These are phyloP conservation scores for Haemorhous mexicanus DNA, from an alignment of 2,113 vertebrate genomes.

Conservation along the genomic window DNA sequence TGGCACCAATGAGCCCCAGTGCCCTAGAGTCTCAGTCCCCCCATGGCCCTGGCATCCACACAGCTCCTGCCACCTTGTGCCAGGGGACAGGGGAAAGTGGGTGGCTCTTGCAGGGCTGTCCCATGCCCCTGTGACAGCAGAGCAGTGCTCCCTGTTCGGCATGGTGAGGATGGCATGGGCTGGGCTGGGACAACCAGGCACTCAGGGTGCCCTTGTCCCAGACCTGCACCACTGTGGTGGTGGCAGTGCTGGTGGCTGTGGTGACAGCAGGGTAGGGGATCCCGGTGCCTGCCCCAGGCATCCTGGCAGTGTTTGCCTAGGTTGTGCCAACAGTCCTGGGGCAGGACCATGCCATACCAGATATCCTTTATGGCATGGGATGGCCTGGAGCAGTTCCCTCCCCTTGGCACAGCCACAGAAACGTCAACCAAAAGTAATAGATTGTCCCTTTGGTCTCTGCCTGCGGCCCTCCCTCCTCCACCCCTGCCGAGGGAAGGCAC, in stretches of 20 bases:
- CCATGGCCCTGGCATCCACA: accelerated
- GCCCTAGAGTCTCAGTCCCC: no score
- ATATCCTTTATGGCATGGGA: not conserved
- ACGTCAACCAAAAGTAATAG: not conserved
- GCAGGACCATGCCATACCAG: accelerated
- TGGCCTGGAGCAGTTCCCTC: not conserved
- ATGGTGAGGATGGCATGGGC: accelerated
- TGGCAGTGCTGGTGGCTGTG: not conserved
- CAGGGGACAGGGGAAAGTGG: not conserved
- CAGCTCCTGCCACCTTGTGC: accelerated
- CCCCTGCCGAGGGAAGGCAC: not conserved
- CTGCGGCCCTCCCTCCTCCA: not conserved
- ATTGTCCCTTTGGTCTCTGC: not conserved
- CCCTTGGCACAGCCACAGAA: not conserved
- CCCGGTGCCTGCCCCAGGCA: accelerated
- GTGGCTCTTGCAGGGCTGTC: not conserved
- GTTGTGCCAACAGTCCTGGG: not conserved
- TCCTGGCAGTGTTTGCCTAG: not conserved
- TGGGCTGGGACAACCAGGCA: not conserved
- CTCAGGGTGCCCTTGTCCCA: not conserved
- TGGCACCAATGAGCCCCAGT: not conserved
- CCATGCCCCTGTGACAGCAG: accelerated
- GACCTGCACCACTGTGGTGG: accelerated
- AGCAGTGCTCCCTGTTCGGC: accelerated
- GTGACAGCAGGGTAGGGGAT: not conserved